A percentile compares a stretch with the other conserved stretches of the same genome.
Evolutionary conservation across 1,140 invertebrate species (phyloP).

Genomic region (Aphis craccivora): DNA sequence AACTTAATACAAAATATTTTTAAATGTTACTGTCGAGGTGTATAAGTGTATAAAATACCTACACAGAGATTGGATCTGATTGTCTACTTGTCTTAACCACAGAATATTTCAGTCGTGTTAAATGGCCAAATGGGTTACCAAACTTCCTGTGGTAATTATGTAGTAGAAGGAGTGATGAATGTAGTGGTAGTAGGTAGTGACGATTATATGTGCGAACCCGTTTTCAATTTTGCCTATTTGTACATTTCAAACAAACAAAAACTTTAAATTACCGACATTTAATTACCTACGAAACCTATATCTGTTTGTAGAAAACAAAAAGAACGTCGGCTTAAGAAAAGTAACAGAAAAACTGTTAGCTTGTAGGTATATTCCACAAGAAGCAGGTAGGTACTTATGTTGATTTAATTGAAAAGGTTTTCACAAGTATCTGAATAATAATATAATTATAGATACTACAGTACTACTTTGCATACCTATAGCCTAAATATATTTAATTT

Average conservation of each 20-base stretch:
- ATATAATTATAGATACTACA: too few species aligned
- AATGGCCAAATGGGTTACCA: slow-evolving; percentile 8
- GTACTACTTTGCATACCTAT: too few species aligned
- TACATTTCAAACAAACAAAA: neutral
- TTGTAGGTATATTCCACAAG: neutral
- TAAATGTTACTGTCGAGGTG: neutral
- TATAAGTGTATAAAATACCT: neutral
- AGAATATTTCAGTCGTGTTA: neutral
- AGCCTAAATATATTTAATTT: neutral
- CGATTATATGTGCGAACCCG: neutral
- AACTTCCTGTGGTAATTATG: neutral
- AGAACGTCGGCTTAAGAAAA: neutral
- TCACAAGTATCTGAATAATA: neutral
- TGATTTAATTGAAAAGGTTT: neutral
- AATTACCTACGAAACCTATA: neutral
- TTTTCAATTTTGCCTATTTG: slow-evolving; percentile 5
- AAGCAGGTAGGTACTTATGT: too few species aligned
- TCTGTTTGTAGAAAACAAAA: neutral
- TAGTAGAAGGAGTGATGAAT: neutral
- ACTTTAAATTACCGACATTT: neutral
- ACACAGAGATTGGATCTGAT: neutral
- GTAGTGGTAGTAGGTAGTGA: neutral
- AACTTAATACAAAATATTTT: neutral
- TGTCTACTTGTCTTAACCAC: neutral
- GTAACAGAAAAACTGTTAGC: neutral